Evolutionary conservation across 2,797 vertebrate genomes (phyloP).

Genomic region (Crenuchus spilurus): DNA sequence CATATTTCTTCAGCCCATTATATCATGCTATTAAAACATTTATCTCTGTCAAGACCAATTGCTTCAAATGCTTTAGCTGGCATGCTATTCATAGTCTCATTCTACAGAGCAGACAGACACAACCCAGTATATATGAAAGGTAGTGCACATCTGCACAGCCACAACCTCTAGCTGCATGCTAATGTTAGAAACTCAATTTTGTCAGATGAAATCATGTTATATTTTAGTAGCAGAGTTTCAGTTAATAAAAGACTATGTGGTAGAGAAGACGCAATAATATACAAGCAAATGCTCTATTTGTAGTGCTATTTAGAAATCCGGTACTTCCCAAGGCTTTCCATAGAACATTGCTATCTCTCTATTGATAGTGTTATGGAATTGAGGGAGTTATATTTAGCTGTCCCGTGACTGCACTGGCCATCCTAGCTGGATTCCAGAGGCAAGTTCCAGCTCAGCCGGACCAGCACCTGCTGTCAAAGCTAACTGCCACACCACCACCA

Average conservation of each 20-base stretch:
- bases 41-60: conserved; percentile 46
- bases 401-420: conserved; percentile 56
- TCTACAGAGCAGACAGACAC: conserved; percentile 33
- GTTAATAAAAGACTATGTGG: conserved; percentile 2
- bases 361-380: conserved; percentile 56
- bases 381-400: conserved; percentile 61
- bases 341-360: conserved; percentile 48
- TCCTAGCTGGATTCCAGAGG: conserved; percentile 58
- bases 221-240: background rate
- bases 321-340: conserved; percentile 42
- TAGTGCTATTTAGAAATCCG: conserved; percentile 29
- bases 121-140: conserved; percentile 21
- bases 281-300: conserved; percentile 38
- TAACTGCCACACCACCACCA: conserved; percentile 51
- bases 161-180: background rate
- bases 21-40: conserved; percentile 54
- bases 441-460: conserved; percentile 37
- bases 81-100: conserved; percentile 32
- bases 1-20: conserved; percentile 36
- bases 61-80: conserved; percentile 47
- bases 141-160: conserved; percentile 21
- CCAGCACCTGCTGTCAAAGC: conserved; percentile 60
- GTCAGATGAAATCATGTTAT: background rate
- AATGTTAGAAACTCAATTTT: background rate
- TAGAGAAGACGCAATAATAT: conserved; percentile 3